Base-by-base conservation (phyloP, 2,113 vertebrate genomes). In the Lamprologus tigripictilis region DNA sequence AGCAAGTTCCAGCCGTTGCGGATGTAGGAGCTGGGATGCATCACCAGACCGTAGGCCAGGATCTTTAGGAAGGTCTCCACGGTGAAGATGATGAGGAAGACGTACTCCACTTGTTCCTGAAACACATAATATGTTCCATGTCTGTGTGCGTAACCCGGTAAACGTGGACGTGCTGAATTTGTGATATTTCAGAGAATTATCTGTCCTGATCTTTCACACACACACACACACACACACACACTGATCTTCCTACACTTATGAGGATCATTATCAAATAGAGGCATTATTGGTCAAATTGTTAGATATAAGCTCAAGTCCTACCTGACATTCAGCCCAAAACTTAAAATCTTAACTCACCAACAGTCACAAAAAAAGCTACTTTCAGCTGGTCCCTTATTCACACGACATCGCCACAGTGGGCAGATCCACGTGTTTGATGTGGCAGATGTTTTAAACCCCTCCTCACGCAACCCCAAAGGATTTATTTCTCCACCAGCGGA, bases 1-100 rank as follows among this genome's bases (percentile, higher is more conserved):
- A 99, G 96, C 28, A 99, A 95, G 93, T 99, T 99, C 98, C 98
- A 99, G 90, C 98, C 98, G 3, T 98, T 99, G 86, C 98, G 97
- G 89, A 98, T 98, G 94, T 99, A 99, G 93, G 98, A 97, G 86
- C 97, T 98, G 61, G 98, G 98, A 37, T 98, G 98, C 97, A 97
- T 97, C 53, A 99, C 97, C 89, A 99, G 95, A 5, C 98, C 98
- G 0, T 99, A 99, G 81, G 98, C 98, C 54, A 99, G 93, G 87
- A 99, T 98, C 95, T 99, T 99, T 88, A 98, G 96, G 92, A 98
- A 97, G 0, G 98, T 98, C 88, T 99, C 98, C 76, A 98, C 94
- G 1, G 98, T 99, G 95, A 99, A 99, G 95, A 99, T 99, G 91
- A 99, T 96, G 91, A 99, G 96, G 93, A 99, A 99, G 7, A 98